Base-by-base conservation (phyloP, 92 coral and sea anemone genomes). In the Palythoa grandis region DNA sequence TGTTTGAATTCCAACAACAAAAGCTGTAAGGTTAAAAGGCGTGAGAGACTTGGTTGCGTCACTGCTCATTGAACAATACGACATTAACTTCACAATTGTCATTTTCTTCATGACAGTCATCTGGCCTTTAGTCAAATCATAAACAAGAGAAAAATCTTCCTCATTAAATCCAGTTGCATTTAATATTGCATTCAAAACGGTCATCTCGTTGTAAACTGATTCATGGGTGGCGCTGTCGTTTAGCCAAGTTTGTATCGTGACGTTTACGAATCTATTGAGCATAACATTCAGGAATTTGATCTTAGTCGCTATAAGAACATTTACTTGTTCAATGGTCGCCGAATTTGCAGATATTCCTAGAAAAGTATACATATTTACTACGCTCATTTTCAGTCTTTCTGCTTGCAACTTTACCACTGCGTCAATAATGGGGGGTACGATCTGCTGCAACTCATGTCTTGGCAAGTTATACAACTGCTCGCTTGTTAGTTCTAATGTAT, bases 1-100 rank as follows among this genome's bases (percentile, higher is more conserved):
- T 20, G 70, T 74, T 37, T 22, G 79, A 4, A 86, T 89, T 16
- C 95, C 97, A 91, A n/a, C n/a, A n/a, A n/a, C n/a, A n/a, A n/a
- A n/a, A n/a, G n/a, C n/a, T n/a, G n/a, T n/a, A n/a, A n/a, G 68
- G 75, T 82, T 89, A 35, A 50, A 86, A 7, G 86, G 80, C 1
- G 91, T 82, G 13, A 54, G 80, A n/a, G 68, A 35, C 76, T 90
- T 94, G 19, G 91, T 25, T 13, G 16, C 22, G 4, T 78, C 13
- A 9, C 83, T 82, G 61, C 88, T 77, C 48, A 85, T 39, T 4
- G 69, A 71, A 82, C 96, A 93, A 76, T 91, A 82, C 1, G 77
- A 84, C 20, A 56, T 82, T 9, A 91, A 48, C 25, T 93, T 87
- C 60, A 80, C 65, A 11, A 91, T 69, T 24, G 25, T 53, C 86